A percentile compares a stretch with the other conserved stretches of the same genome.
phyloP scores from a whole-genome alignment of 2,113 vertebrate genomes.

The Ictalurus furcatus region DNA sequence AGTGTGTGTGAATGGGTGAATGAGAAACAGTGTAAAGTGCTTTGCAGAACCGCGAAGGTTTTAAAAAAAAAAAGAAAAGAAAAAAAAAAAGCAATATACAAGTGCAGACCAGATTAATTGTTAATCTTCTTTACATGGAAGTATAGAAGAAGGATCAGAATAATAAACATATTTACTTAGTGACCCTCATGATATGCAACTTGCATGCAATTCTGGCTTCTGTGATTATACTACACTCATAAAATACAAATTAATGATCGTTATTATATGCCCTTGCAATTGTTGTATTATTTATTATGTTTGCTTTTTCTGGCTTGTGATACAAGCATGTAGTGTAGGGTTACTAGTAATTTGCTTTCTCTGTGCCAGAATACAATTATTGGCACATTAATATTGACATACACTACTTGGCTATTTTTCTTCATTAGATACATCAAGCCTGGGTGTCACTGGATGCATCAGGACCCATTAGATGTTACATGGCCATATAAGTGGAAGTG shows the following conservation, averaged over 20 bases:
- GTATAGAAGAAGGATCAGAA: background rate
- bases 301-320: background rate
- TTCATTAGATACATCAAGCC: constrained; percentile 15
- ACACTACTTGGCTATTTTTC: background rate
- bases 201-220: background rate
- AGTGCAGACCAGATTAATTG: background rate
- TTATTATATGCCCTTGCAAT: background rate
- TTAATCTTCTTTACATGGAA: background rate
- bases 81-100: too few species aligned
- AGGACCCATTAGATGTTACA: background rate
- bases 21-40: too few species aligned
- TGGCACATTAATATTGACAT: constrained; percentile 13
- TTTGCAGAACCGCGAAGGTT: too few species aligned
- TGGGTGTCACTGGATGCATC: background rate
- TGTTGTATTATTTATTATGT: too few species aligned
- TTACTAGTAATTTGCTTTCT: background rate
- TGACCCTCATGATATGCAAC: background rate
- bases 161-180: background rate
- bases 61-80: too few species aligned
- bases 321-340: background rate
- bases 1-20: too few species aligned
- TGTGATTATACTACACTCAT: background rate
- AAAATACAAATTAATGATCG: background rate
- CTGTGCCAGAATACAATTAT: background rate
- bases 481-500: background rate